Conservation (phyloP, 35 echinoderm and acorn worm species). For the Anneissia japonica region DNA sequence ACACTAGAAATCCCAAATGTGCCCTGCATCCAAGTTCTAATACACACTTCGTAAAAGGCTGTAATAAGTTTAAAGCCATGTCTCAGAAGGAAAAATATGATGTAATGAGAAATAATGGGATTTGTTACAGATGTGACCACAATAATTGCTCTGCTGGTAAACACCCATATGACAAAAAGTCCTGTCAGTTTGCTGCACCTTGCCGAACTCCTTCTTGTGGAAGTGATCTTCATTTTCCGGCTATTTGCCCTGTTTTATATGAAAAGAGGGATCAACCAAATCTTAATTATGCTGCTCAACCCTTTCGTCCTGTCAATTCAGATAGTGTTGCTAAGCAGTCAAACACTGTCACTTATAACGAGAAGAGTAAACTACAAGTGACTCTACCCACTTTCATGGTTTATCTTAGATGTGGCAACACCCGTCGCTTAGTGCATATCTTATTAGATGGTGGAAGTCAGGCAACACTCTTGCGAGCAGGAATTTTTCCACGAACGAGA, state of each 20-base stretch:
- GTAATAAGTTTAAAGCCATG: slow-evolving; percentile 57
- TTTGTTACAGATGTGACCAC: slow-evolving; percentile 60
- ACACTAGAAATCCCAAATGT: slow-evolving; percentile 29
- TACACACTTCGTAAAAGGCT: slow-evolving; percentile 53
- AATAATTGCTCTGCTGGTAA: slow-evolving; percentile 69
- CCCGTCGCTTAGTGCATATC: slow-evolving; percentile 43
- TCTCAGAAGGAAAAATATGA: slow-evolving; percentile 50
- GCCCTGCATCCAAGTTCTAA: slow-evolving; percentile 26
- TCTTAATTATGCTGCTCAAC: slow-evolving; percentile 6
- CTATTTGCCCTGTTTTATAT: slow-evolving; percentile 58
- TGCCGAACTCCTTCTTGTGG: slow-evolving; percentile 35
- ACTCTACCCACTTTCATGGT: slow-evolving; percentile 54
- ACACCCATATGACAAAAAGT: slow-evolving; percentile 41
- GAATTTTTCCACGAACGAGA: too few species aligned
- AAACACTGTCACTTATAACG: not conserved
- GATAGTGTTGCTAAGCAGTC: not conserved
- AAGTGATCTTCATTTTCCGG: slow-evolving; percentile 48
- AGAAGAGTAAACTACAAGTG: slow-evolving; percentile 18
- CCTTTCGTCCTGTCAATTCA: slow-evolving; percentile 9
- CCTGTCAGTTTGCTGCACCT: slow-evolving; percentile 67
- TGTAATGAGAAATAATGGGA: slow-evolving; percentile 50
- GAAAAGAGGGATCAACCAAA: slow-evolving; percentile 8
- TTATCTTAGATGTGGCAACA: slow-evolving; percentile 36
- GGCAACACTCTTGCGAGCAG: slow-evolving; percentile 21
- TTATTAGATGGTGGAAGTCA: slow-evolving; percentile 69